A percentile compares a stretch with the other conserved stretches of the same genome.
Evolutionary conservation across 2,888 invertebrate species (phyloP).

Genomic region (Merodon equestris): DNA sequence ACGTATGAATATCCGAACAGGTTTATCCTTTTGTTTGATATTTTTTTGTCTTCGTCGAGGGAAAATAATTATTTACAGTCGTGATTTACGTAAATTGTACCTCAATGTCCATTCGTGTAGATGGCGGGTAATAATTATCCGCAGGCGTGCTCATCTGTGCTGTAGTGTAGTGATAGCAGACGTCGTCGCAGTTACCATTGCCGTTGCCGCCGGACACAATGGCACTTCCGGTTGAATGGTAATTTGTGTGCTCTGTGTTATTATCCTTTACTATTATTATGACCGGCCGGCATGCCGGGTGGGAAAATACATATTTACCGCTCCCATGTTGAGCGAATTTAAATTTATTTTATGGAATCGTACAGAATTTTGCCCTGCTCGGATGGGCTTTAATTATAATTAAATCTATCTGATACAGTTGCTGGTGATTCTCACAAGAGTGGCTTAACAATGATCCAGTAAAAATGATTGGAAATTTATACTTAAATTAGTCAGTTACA

Average conservation of each 20-base stretch:
- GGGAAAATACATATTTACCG: constrained; percentile 30
- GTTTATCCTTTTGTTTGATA: constrained; percentile 43
- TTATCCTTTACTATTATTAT: constrained; percentile 60
- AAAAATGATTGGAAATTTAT: no score
- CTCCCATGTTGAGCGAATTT: constrained; percentile 35
- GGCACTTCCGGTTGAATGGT: constrained; percentile 65
- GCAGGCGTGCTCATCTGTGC: constrained; percentile 32
- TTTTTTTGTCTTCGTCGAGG: constrained; percentile 23
- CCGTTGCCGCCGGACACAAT: constrained; percentile 48
- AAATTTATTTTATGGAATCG: constrained; percentile 34
- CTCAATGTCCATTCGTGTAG: not conserved
- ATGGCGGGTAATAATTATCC: constrained; percentile 46
- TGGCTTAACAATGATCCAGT: no score
- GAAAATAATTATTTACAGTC: constrained; percentile 58
- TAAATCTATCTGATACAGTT: constrained; percentile 38
- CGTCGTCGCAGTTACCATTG: constrained; percentile 1
- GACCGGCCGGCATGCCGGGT: constrained; percentile 23
- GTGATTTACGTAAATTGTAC: constrained; percentile 21
- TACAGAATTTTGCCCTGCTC: not conserved
- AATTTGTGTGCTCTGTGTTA: constrained; percentile 56
- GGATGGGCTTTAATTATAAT: constrained; percentile 49
- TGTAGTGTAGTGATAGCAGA: constrained; percentile 36
- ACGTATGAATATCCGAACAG: constrained; percentile 11
- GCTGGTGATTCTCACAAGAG: not conserved
- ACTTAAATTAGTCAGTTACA: no score